Conservation (phyloP, 92 coral and sea anemone genomes). For the Metridium senile region DNA sequence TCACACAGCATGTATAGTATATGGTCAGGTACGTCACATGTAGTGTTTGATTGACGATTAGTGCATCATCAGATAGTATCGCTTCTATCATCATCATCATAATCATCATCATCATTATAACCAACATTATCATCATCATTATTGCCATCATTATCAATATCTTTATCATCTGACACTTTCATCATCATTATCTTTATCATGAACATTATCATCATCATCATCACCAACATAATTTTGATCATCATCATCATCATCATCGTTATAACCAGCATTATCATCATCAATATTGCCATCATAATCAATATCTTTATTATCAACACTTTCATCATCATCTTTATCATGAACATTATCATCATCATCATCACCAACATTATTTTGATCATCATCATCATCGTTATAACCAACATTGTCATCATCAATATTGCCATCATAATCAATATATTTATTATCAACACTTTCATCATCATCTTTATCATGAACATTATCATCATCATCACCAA, state of each 20-base stretch:
- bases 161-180: not conserved
- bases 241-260: not conserved
- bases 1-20: constrained; percentile 67
- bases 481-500: too few relatives aligned
- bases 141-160: not conserved
- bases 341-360: not conserved
- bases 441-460: not conserved
- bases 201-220: not conserved
- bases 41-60: too few relatives aligned
- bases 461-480: not conserved
- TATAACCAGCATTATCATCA: not conserved
- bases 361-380: too few relatives aligned
- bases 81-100: too few relatives aligned
- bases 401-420: not conserved
- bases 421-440: not conserved
- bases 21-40: constrained; percentile 95
- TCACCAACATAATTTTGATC: not conserved
- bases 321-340: not conserved
- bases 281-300: not conserved
- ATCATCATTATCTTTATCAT: not conserved
- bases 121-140: not conserved
- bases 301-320: not conserved
- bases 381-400: not conserved
- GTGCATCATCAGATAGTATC: too few relatives aligned
- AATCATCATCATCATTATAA: not conserved